A percentile compares a stretch with the other conserved stretches of the same genome.
Evolutionary conservation across 2,888 invertebrate species (phyloP).

Genomic region (Rhagonycha lutea): DNA sequence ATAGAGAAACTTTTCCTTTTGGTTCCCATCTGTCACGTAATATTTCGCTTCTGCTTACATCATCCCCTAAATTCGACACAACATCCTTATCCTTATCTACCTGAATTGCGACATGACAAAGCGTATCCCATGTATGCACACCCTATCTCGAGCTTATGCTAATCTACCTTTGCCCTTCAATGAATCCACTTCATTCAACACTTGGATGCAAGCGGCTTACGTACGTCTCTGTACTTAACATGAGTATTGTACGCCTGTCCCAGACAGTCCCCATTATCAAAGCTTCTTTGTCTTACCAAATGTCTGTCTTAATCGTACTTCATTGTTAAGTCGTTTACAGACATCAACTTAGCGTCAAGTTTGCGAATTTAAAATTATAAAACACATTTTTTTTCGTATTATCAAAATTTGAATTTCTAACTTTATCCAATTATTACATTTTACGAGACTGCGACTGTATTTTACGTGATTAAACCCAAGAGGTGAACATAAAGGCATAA

Average conservation of each 20-base stretch:
- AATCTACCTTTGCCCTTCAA: slow-evolving; percentile 43
- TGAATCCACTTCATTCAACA: slow-evolving; percentile 40
- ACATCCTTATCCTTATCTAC: slow-evolving; percentile 26
- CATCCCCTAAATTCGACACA: slow-evolving; percentile 29
- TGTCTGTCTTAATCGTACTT: slow-evolving; percentile 52
- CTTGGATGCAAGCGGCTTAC: slow-evolving; percentile 43
- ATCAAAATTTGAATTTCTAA: neutral
- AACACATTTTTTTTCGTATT: slow-evolving; percentile 36
- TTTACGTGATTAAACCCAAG: slow-evolving; percentile 6
- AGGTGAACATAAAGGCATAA: slow-evolving; percentile 3
- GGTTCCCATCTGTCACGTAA: slow-evolving; percentile 27
- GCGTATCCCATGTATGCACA: slow-evolving; percentile 26
- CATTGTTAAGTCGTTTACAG: slow-evolving; percentile 48
- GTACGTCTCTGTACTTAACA: slow-evolving; percentile 48
- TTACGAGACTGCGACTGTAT: neutral
- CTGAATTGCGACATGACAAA: slow-evolving; percentile 29
- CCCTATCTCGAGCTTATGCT: slow-evolving; percentile 30
- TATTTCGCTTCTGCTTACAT: slow-evolving; percentile 24
- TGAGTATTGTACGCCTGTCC: slow-evolving; percentile 53
- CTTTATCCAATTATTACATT: neutral
- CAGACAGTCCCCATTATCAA: slow-evolving; percentile 50
- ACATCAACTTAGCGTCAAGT: slow-evolving; percentile 28
- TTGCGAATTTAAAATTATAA: slow-evolving; percentile 33
- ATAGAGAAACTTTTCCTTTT: slow-evolving; percentile 11
- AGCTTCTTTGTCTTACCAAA: slow-evolving; percentile 52